Base-by-base conservation (phyloP, 2,888 invertebrate genomes). In the Pterostichus niger region DNA sequence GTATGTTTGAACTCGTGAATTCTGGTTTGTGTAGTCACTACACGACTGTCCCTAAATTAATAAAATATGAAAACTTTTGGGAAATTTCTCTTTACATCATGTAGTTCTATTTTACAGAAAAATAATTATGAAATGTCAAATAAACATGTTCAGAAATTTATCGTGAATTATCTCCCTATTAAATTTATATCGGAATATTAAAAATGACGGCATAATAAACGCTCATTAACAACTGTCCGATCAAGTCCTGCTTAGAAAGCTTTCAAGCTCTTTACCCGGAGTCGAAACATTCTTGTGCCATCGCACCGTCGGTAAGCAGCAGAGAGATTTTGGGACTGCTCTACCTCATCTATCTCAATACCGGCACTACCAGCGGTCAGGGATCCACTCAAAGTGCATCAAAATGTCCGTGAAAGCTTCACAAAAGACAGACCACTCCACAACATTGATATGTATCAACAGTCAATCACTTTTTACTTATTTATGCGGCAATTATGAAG, bases 351-450 rank as follows among this genome's bases (percentile, higher is more conserved):
- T 40, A 44, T 52, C 75, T 75, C 73, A 61, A 15, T 31, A 13
- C 24, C 44, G 33, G 71, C 73, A 61, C 49, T 31, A 40, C 24
- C 17, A 52, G 71, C 82, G 75, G 82, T 46, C 33, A 33, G 46
- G 75, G 82, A 82, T 75, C 75, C 75, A 82, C 82, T 83, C 64
- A 83, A 83, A 83, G 77, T 77, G 52, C 77, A 83, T 83, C 83
- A 77, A 83, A 83, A 77, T 83, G 77, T 54, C 83, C 83, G 83
- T 83, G 83, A 83, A 83, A 83, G 83, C 64, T 15, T 54, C 83
- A 83, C 83, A 83, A 83, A 82, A 83, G 83, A 82, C 82, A 83
- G 68, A n/a, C 76, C 76, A 83, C 83, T 83, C 68, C 83, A 83
- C 82, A 82, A 77, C 77, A 76, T 77, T 77, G 83, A 83, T 83